Base-by-base conservation (phyloP, 2,113 vertebrate species). In the Spea multiplicata region DNA sequence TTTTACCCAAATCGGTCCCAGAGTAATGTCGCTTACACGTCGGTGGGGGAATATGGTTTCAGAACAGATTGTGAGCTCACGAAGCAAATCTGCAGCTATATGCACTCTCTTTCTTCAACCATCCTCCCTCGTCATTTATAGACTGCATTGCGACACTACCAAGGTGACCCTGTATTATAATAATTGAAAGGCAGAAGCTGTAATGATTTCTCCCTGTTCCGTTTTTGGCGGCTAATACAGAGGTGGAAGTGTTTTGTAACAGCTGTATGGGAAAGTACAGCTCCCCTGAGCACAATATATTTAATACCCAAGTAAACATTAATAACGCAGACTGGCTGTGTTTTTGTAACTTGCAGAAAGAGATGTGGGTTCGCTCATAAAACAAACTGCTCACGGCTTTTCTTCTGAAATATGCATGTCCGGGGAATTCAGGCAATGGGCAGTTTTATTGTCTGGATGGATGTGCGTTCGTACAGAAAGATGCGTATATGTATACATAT, bases 251-350 rank as follows among this genome's bases (percentile, higher is more conserved):
- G 78, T 74, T 80, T 74, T 74, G 78, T 74, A 80, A 80, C 78
- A 80, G 78, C 78, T 80, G 78, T 74, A 80, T 68, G 78, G 71
- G 64, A 80, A 80, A 72, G 52, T 68, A 80, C 66, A 61, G 78
- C 78, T 80, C 78, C 78, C 78, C 16, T 8, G 78, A 80, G 78
- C 62, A 61, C 78, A 61, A 73, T 80, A 80, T 74, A 80, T 80
- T 80, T 80, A 80, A 80, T 74, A 80, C 78, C 77, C 78, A 74
- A 80, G 78, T 80, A 80, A 80, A 80, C 78, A 80, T 80, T 80
- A 80, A 80, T 80, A 80, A 80, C 78, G 45, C 71, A 80, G 78
- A 65, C 78, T 80, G 71, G 10, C 71, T 80, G 78, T 80, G 78
- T 80, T 80, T 80, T 80, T 74, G 78, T 80, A 80, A 80, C 78